phyloP scores from a whole-genome alignment of 2,797 vertebrate genomes.

The Rallus crepitans region DNA sequence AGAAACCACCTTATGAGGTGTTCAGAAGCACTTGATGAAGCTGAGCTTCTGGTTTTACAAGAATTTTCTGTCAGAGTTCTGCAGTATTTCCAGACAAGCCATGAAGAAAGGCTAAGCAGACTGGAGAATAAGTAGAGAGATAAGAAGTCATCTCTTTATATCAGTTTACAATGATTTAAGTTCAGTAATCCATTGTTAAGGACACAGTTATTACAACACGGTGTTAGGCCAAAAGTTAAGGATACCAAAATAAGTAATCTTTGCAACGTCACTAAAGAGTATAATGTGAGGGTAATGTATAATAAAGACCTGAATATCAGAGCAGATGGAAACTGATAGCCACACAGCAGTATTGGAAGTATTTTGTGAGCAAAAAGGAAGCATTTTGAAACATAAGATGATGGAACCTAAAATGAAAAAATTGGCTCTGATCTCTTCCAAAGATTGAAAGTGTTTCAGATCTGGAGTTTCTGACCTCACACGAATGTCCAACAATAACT shows the following conservation, averaged over 20 bases:
- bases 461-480: not conserved
- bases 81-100: not conserved
- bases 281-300: not conserved
- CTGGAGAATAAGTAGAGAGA: not conserved
- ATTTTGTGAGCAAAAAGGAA: not conserved
- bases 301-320: not conserved
- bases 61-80: not conserved
- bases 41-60: not conserved
- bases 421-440: not conserved
- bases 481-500: not conserved
- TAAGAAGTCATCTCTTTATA: not conserved
- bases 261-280: not conserved
- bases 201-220: not conserved
- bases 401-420: not conserved
- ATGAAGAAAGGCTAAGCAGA: not conserved
- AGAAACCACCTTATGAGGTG: not conserved
- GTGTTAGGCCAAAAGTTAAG: not conserved
- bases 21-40: not conserved
- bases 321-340: not conserved
- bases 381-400: not conserved
- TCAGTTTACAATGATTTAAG: not conserved
- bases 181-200: slow-evolving; percentile 1
- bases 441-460: not conserved
- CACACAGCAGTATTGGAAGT: not conserved
- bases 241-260: not conserved